These are phyloP conservation scores for Benitochromis conjunctus DNA, from an alignment of 2,113 vertebrate species.

Conservation along the genomic window DNA sequence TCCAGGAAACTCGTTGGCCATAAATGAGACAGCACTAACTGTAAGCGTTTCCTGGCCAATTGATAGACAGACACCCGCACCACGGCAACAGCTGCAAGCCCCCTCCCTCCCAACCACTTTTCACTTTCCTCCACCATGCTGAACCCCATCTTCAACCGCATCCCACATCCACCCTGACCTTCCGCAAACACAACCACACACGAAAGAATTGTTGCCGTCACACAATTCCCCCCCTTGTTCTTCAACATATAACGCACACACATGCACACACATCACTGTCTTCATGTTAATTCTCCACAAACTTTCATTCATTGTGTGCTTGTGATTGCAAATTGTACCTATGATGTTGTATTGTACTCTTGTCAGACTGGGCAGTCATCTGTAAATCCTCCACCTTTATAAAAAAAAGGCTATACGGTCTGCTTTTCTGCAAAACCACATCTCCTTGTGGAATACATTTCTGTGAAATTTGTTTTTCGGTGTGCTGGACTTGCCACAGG, in stretches of 20 bases:
- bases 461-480: not conserved
- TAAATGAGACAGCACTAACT: constrained; percentile 76
- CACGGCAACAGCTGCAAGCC: constrained; percentile 27
- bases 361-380: not conserved
- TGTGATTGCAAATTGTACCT: not conserved
- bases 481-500: not conserved
- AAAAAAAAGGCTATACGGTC: not conserved
- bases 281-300: not conserved
- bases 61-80: constrained; percentile 5
- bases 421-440: not conserved
- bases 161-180: constrained; percentile 47
- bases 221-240: constrained; percentile 7
- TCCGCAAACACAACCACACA: constrained; percentile 36
- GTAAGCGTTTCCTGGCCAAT: constrained; percentile 65
- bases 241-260: not conserved
- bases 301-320: not conserved
- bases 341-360: not conserved
- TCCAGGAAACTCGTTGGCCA: constrained; percentile 67
- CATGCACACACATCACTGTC: not conserved
- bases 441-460: not conserved
- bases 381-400: not conserved
- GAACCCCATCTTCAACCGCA: constrained; percentile 42
- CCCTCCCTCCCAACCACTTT: not conserved
- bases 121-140: not conserved
- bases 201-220: constrained; percentile 16